phyloP scores from a whole-genome alignment of 2,113 vertebrate genomes.

The Hemibagrus wyckioides region DNA sequence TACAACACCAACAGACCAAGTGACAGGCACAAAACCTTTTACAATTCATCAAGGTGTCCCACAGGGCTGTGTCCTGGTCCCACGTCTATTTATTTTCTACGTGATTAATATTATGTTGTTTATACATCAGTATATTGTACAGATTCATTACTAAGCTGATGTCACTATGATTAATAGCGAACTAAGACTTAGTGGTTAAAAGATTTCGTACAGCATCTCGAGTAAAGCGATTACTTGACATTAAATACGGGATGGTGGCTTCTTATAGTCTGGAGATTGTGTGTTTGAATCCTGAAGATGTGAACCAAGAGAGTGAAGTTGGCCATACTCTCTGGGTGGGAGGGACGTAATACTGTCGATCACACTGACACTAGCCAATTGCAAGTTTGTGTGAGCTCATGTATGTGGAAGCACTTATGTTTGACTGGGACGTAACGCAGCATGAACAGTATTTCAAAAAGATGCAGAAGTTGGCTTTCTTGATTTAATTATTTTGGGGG shows the following conservation, averaged over 20 bases:
- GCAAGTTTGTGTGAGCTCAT: background rate
- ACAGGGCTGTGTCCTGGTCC: background rate
- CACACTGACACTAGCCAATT: background rate
- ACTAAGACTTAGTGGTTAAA: too few species aligned
- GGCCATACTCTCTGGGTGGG: background rate
- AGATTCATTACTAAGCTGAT: background rate
- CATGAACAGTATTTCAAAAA: too few species aligned
- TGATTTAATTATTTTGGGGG: too few species aligned
- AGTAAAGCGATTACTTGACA: background rate
- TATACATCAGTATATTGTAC: background rate
- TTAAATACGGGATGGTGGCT: background rate
- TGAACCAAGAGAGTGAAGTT: background rate
- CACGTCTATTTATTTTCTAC: background rate
- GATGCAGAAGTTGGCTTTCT: too few species aligned
- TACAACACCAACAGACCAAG: background rate
- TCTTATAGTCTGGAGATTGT: background rate
- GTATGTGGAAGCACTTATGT: background rate
- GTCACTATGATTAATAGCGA: background rate
- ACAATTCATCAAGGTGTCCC: background rate
- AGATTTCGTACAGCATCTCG: background rate
- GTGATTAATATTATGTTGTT: background rate
- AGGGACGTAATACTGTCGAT: background rate
- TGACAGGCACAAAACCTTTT: background rate
- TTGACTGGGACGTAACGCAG: too few species aligned
- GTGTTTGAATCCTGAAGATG: background rate